Conservation (phyloP, 2,113 vertebrate genomes). For the Motacilla tschutschensis region DNA sequence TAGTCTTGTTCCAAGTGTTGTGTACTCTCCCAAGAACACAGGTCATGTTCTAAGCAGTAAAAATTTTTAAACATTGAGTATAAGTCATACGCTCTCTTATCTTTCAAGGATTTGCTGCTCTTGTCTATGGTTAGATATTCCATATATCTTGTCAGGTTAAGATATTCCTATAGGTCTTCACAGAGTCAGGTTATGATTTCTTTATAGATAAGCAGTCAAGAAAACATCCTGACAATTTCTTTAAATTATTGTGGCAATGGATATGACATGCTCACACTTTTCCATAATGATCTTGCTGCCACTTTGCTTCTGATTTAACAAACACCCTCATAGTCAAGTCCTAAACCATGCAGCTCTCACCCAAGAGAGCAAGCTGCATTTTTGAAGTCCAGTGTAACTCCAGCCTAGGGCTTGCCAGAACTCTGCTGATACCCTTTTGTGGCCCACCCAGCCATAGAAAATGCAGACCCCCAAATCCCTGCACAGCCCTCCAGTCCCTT, state of each 20-base stretch:
- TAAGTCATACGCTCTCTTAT: neutral
- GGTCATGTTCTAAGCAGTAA: neutral
- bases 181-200: neutral
- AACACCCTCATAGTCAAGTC: neutral
- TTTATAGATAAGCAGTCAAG: neutral
- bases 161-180: neutral
- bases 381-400: neutral
- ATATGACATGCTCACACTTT: neutral
- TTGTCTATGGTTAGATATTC: neutral
- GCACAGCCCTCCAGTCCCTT: neutral
- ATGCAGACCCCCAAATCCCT: neutral
- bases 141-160: neutral
- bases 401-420: neutral
- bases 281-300: neutral
- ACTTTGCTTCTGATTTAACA: neutral
- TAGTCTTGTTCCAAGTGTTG: constrained; percentile 17
- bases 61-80: neutral
- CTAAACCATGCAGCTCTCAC: neutral
- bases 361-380: neutral
- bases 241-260: neutral
- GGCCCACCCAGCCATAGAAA: neutral
- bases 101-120: neutral
- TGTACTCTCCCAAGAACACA: neutral
- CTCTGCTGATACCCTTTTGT: neutral
- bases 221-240: neutral